Evolutionary conservation across 2,797 vertebrate genomes (phyloP).

Genomic region (Pipistrellus pygmaeus): DNA sequence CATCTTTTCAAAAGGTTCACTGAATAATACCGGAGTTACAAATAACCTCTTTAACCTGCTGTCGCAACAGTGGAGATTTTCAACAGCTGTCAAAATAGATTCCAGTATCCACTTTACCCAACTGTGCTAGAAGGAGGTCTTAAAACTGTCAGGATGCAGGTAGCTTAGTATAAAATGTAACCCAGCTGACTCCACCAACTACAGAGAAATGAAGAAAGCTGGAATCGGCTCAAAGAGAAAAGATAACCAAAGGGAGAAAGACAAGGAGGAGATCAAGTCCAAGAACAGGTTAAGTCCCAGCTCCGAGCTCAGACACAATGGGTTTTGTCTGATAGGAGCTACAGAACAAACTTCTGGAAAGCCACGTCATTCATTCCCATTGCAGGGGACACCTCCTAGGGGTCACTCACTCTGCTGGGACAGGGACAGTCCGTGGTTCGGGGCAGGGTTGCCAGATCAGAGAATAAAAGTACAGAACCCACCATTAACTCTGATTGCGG

Average conservation of each 20-base stretch:
- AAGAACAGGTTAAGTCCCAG: background rate
- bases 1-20: slow-evolving; percentile 72
- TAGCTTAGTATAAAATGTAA: slow-evolving; percentile 66
- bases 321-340: background rate
- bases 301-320: background rate
- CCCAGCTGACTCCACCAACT: slow-evolving; percentile 28
- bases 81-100: slow-evolving; percentile 83
- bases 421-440: background rate
- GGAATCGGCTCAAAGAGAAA: slow-evolving; percentile 34
- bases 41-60: slow-evolving; percentile 79
- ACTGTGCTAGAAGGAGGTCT: slow-evolving; percentile 73
- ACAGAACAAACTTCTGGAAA: background rate
- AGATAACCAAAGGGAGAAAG: slow-evolving; percentile 15
- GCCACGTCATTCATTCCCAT: background rate
- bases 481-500: background rate
- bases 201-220: slow-evolving; percentile 48
- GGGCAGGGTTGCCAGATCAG: background rate
- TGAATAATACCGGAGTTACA: slow-evolving; percentile 70
- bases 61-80: slow-evolving; percentile 68
- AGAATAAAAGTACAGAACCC: background rate
- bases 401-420: background rate
- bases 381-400: background rate
- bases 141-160: slow-evolving; percentile 70
- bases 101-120: slow-evolving; percentile 76
- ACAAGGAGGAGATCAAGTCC: background rate